Evolutionary conservation across 2,797 vertebrate species (phyloP), one percentile per base, ranked within the genome.

Genomic region (Heterohyrax brucei): DNA sequence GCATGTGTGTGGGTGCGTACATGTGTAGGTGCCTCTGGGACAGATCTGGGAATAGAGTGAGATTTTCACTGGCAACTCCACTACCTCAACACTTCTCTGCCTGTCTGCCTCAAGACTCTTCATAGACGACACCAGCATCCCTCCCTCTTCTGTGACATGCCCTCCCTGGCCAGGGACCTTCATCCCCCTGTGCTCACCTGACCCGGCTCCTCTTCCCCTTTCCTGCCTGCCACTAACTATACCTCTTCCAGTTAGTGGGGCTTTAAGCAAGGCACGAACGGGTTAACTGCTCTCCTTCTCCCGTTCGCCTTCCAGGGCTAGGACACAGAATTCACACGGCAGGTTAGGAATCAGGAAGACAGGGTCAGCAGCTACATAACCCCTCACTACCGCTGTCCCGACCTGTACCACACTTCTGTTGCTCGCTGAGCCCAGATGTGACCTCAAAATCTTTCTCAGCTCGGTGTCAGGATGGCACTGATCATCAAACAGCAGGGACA

Each of bases 381-480:
- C 33, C 5, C 79, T 19, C 61, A 59, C 50, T 30, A 62, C 64
- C 48, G 3, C 48, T 24, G n/a, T 66, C 87, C 46, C 3, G 39
- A 39, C 39, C 39, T 39, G 39, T 39, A 39, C 39, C 39, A 39
- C 39, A 39, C 39, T 39, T 39, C 39, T 39, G 2, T 39, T 39
- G 39, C 39, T 39, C 22, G 3, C 53, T 24, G 30, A 50, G 33
- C 78, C 39, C 68, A 89, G 46, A 50, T 46, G 46, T 59, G 82
- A 82, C 76, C 86, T 92, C 81, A 48, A 18, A 73, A 68, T 61
- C 86, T 80, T 83, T 53, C 56, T 68, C 50, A 86, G 61, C 64
- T 68, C 21, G 5, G 18, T 9, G 72, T 73, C 48, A 44, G 18
- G 59, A 44, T 33, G 84, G 46, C 30, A 24, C 19, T 46, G 5